A percentile compares a stretch with the other conserved stretches of the same genome.
Evolutionary conservation across 1,140 invertebrate genomes (phyloP).

Genomic region (Drosophila lini): DNA sequence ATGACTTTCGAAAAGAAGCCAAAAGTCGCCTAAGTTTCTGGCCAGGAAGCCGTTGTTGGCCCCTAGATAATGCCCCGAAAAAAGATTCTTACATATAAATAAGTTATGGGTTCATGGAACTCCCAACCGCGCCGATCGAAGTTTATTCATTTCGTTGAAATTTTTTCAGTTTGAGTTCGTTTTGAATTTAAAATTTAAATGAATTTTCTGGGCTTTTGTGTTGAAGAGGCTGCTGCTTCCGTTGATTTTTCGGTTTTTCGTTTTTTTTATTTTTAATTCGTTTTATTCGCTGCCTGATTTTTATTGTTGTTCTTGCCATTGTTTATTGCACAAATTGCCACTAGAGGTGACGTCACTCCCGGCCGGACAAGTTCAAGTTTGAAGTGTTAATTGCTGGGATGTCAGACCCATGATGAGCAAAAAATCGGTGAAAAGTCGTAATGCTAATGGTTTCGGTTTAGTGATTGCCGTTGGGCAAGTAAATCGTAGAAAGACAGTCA

Average conservation of each 20-base stretch:
- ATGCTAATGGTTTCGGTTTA: constrained; percentile 10
- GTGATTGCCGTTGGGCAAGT: background rate
- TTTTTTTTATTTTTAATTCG: constrained; percentile 5
- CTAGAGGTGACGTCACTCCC: constrained; percentile 55
- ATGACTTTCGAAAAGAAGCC: constrained; percentile 47
- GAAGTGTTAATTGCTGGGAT: constrained; percentile 60
- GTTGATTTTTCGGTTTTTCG: constrained; percentile 63
- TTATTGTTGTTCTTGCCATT: constrained; percentile 70
- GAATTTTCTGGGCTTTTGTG: constrained; percentile 39
- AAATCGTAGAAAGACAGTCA: background rate
- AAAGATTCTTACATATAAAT: constrained; percentile 28
- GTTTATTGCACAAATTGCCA: constrained; percentile 67
- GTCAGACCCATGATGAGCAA: constrained; percentile 46
- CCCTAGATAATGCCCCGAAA: constrained; percentile 26
- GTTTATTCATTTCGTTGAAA: constrained; percentile 19
- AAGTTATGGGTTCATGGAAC: constrained; percentile 50
- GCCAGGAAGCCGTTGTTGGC: constrained; percentile 37
- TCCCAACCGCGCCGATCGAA: constrained; percentile 30
- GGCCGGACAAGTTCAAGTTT: constrained; percentile 70
- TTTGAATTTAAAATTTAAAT: constrained; percentile 71
- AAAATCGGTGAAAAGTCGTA: constrained; percentile 19
- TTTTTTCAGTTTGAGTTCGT: constrained; percentile 31
- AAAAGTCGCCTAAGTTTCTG: constrained; percentile 41
- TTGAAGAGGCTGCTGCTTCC: constrained; percentile 30
- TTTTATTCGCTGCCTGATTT: constrained; percentile 52